These are phyloP conservation scores for Astreopora myriophthalma DNA, from an alignment of 64 coral and sea anemone genomes.

Conservation along the genomic window DNA sequence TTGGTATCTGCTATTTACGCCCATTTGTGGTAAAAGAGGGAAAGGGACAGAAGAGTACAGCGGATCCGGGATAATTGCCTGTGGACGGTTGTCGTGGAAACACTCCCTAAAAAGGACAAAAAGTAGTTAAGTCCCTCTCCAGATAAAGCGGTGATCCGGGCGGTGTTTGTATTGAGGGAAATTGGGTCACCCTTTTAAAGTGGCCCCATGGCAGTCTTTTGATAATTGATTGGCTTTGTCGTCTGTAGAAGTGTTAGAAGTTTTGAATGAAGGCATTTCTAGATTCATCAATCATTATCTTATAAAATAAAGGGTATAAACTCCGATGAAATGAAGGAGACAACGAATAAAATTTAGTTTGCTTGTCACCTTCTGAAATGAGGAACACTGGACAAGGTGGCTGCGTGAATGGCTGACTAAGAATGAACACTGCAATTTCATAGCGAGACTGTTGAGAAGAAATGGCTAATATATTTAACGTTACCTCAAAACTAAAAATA, in stretches of 20 bases:
- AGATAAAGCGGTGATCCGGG: neutral
- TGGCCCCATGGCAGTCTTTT: neutral
- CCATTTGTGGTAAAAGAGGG: conserved; percentile 17
- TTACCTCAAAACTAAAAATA: neutral
- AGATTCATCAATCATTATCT: too few relatives aligned
- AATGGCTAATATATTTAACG: neutral
- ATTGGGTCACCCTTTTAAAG: neutral
- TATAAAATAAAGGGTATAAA: too few relatives aligned
- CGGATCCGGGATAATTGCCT: conserved; percentile 5
- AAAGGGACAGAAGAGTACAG: conserved; percentile 13
- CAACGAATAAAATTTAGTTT: too few relatives aligned
- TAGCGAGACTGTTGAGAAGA: neutral
- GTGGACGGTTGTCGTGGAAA: neutral
- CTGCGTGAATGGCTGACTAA: too few relatives aligned
- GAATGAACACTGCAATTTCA: neutral
- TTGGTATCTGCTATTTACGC: conserved; percentile 38
- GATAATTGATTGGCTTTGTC: neutral
- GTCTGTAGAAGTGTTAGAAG: too few relatives aligned
- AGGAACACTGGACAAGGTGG: too few relatives aligned
- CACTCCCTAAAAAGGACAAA: conserved; percentile 5
- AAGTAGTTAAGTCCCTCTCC: neutral
- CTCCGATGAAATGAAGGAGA: neutral
- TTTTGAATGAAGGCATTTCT: too few relatives aligned
- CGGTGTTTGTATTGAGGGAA: neutral
- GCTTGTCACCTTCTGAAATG: too few relatives aligned